Conservation (phyloP, 2,113 vertebrate species). For the Willisornis vidua region DNA sequence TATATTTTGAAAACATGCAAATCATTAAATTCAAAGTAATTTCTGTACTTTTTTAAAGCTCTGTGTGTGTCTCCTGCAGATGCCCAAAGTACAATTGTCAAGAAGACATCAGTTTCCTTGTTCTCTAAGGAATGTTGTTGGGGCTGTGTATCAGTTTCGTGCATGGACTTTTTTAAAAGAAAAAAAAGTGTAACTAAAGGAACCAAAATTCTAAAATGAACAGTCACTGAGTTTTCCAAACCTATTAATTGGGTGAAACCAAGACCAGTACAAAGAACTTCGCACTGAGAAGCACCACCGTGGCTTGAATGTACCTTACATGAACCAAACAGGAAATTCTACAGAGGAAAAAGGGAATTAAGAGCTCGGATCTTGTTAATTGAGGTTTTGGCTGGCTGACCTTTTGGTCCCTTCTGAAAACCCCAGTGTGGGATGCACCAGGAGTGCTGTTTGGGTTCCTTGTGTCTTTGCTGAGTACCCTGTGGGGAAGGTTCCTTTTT, state of each 20-base stretch:
- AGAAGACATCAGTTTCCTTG: not conserved
- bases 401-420: not conserved
- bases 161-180: not conserved
- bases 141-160: not conserved
- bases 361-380: not conserved
- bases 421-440: not conserved
- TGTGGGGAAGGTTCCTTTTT: not conserved
- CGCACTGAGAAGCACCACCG: rapidly evolving
- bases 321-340: not conserved
- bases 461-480: rapidly evolving
- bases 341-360: not conserved
- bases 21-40: not conserved
- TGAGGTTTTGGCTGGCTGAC: not conserved
- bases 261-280: not conserved
- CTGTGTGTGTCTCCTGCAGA: not conserved
- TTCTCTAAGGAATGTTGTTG: not conserved
- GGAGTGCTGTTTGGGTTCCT: not conserved
- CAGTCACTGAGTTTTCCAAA: not conserved
- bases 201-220: not conserved
- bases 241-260: not conserved
- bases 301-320: not conserved
- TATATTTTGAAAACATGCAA: not conserved
- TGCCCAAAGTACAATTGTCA: not conserved
- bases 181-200: rapidly evolving
- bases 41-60: not conserved